These are phyloP conservation scores for Caenorhabditis sp. DNA, from an alignment of 2,888 invertebrate species.

Conservation along the genomic window DNA sequence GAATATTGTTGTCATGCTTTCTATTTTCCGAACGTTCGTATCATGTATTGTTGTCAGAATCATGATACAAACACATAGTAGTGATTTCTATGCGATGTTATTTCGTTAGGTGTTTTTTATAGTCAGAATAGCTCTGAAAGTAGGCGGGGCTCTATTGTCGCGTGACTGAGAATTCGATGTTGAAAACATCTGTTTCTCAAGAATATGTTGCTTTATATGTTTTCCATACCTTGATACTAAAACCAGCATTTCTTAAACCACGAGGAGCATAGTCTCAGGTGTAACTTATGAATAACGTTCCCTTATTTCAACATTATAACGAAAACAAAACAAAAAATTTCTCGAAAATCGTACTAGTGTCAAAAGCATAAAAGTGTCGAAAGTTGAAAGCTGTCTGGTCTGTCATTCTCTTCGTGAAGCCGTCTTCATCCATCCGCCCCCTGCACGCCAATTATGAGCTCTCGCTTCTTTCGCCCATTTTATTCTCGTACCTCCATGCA, in stretches of 20 bases:
- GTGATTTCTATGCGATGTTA: neutral
- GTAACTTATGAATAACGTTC: no score
- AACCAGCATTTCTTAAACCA: no score
- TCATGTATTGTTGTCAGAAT: slow-evolving; percentile 14
- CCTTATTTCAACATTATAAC: no score
- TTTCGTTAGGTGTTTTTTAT: neutral
- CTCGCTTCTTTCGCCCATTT: slow-evolving; percentile 9
- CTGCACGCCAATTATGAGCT: slow-evolving; percentile 47
- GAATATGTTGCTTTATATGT: no score
- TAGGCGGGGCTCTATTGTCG: neutral
- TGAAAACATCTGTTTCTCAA: no score
- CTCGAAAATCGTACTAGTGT: slow-evolving; percentile 16
- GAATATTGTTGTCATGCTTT: neutral
- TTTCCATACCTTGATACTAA: no score
- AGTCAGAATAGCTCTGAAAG: no score
- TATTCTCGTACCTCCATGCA: slow-evolving; percentile 49
- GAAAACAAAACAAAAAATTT: neutral
- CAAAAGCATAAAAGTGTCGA: neutral
- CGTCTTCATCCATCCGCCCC: slow-evolving; percentile 17
- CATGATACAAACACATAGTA: neutral
- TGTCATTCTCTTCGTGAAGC: neutral
- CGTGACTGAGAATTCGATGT: neutral
- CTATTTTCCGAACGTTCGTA: neutral
- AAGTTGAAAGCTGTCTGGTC: neutral
- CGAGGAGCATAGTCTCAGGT: no score